Percentiles rank a stretch among this genome's conserved stretches.
Evolutionary conservation across 2,797 vertebrate genomes (phyloP).

Genomic region (Stomatorhinus walkeri): DNA sequence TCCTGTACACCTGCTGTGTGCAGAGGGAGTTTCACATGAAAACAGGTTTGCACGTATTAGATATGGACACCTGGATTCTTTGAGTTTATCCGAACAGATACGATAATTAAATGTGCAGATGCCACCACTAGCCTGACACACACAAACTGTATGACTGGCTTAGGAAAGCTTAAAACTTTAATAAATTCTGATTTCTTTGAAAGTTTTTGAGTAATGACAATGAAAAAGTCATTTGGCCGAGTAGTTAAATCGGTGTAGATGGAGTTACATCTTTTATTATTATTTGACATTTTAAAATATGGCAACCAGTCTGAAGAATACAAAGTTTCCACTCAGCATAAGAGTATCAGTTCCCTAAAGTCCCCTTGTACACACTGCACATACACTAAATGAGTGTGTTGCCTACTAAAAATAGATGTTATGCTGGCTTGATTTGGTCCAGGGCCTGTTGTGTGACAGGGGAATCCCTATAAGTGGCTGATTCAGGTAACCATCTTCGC

Average conservation of each 20-base stretch:
- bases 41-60: neutral
- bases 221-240: neutral
- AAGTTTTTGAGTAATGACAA: neutral
- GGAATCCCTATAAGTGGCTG: neutral
- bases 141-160: neutral
- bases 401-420: slow-evolving; percentile 7
- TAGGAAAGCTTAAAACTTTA: neutral
- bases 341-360: neutral
- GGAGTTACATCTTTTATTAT: neutral
- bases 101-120: neutral
- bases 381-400: slow-evolving; percentile 2
- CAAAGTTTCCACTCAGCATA: neutral
- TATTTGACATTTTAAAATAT: neutral
- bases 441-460: neutral
- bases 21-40: neutral
- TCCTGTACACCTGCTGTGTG: neutral
- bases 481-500: neutral
- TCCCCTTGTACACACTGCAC: neutral
- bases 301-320: neutral
- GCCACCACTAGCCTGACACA: neutral
- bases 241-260: neutral
- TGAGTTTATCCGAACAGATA: neutral
- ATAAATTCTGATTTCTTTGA: neutral
- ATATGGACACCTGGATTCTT: neutral
- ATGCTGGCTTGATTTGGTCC: neutral